Base-by-base conservation (phyloP, 2,888 invertebrate genomes). In the Eueremaeus valkanovi region DNA sequence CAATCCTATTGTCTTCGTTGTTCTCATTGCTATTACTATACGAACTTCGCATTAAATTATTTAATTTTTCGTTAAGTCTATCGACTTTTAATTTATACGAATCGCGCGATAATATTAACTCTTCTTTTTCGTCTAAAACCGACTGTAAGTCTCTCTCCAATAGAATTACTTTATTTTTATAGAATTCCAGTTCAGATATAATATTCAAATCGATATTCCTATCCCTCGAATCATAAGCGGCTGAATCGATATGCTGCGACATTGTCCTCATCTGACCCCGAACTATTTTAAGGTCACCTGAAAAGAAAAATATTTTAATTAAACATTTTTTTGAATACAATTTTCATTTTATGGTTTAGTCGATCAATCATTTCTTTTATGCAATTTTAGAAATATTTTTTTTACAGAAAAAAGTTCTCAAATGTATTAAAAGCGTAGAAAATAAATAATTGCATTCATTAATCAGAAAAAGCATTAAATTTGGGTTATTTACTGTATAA, bases 111-210 rank as follows among this genome's bases (percentile, higher is more conserved):
- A 88, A 89, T 24, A 90, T 88, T 42, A 91, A 83, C 81, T 93
- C 93, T 81, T 92, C 92, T 81, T 92, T 93, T 82, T 93, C 93
- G 83, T 93, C 93, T 63, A 93, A 83, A 36, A 92, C 87, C 8
- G 89, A 87, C 82, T 92, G 88, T 42, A 93, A 86, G 83, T 93
- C 92, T 66, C 88, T 85, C 81, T 90, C 89, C 70, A 92, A 83
- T 83, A 92, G 90, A 33, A 45, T 9, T n/a, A 72, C 66, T 49
- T 73, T 72, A 29, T 72, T 73, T 49, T 76, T 75, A 27, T 72
- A 75, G 27, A 55, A 75, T 42, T 75, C 75, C 11, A 75, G 16
- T 33, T 75, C 75, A 18, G 16, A n/a, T 1, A 75, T 45, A 11
- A 75, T 42, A 55, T 72, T 72, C 0, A 49, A 49, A n/a, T 66